phyloP scores from a whole-genome alignment of 2,888 invertebrate species.

The Brenthis ino region DNA sequence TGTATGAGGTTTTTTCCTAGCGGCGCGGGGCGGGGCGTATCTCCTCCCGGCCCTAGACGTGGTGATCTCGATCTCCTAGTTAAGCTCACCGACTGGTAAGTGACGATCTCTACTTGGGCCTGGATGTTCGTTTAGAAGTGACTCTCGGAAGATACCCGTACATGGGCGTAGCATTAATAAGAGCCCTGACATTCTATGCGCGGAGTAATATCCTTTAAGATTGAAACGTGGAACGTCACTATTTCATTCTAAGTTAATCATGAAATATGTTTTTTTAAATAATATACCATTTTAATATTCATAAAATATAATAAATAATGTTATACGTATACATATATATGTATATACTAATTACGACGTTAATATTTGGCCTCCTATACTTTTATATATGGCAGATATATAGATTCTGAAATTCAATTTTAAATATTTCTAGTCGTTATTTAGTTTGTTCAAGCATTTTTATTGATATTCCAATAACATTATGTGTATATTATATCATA shows the following conservation, averaged over 20 bases:
- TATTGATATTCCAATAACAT: too few species aligned
- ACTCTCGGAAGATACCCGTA: constrained; percentile 6
- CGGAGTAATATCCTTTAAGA: background rate
- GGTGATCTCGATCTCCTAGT: constrained; percentile 41
- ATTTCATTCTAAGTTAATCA: constrained; percentile 2
- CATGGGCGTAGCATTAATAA: constrained; percentile 18
- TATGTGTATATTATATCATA: too few species aligned
- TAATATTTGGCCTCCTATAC: too few species aligned
- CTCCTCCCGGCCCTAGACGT: constrained; percentile 43
- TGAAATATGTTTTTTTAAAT: background rate
- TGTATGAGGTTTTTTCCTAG: constrained; percentile 68
- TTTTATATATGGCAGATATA: too few species aligned
- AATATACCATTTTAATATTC: too few species aligned
- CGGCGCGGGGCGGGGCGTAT: constrained; percentile 57
- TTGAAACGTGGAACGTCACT: constrained; percentile 11
- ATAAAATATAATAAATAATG: too few species aligned
- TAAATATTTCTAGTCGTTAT: too few species aligned
- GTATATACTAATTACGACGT: too few species aligned
- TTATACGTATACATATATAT: too few species aligned
- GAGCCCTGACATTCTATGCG: constrained; percentile 9
- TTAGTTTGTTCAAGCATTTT: too few species aligned
- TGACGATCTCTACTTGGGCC: constrained; percentile 38
- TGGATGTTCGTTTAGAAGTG: constrained; percentile 14
- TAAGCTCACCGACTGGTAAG: constrained; percentile 46
- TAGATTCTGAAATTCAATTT: too few species aligned